Evolutionary conservation across 2,113 vertebrate species (phyloP).

Genomic region (Xiphorhynchus elegans): DNA sequence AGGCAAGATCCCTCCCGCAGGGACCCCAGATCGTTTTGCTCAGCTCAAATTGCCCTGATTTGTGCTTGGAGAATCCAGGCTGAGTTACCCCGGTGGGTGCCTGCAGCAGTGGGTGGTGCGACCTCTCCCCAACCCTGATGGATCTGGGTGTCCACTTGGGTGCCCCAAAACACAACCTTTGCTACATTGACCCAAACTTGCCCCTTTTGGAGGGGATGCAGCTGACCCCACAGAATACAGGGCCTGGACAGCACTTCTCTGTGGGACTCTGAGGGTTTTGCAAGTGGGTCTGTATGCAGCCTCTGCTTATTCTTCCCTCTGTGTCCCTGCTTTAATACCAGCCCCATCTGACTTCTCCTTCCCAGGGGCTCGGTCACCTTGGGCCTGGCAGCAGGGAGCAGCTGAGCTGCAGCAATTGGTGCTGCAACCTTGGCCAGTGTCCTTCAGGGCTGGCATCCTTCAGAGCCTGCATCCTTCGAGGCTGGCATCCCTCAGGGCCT

Average conservation of each 20-base stretch:
- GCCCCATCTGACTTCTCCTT: not conserved
- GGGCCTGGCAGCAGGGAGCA: not conserved
- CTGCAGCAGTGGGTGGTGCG: not conserved
- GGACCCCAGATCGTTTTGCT: not conserved
- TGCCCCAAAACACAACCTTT: not conserved
- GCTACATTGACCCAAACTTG: not conserved
- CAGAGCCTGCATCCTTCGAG: not conserved
- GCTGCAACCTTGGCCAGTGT: not conserved
- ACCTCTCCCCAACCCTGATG: not conserved
- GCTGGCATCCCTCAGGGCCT: not conserved
- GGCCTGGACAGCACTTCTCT: not conserved
- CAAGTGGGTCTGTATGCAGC: not conserved
- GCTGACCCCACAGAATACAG: too few species aligned
- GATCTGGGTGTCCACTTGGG: not conserved
- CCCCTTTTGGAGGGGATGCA: not conserved
- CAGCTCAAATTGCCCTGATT: slow-evolving; percentile 22
- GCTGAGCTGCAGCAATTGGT: not conserved
- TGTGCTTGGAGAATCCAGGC: not conserved
- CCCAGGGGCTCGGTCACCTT: slow-evolving; percentile 1
- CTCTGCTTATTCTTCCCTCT: not conserved
- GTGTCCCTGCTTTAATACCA: not conserved
- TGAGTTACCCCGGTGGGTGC: not conserved
- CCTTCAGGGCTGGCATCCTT: not conserved
- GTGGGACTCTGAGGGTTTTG: not conserved
- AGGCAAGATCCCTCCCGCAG: not conserved